These are phyloP conservation scores for Drosophila borborema DNA, from an alignment of 2,888 invertebrate genomes.

Conservation along the genomic window DNA sequence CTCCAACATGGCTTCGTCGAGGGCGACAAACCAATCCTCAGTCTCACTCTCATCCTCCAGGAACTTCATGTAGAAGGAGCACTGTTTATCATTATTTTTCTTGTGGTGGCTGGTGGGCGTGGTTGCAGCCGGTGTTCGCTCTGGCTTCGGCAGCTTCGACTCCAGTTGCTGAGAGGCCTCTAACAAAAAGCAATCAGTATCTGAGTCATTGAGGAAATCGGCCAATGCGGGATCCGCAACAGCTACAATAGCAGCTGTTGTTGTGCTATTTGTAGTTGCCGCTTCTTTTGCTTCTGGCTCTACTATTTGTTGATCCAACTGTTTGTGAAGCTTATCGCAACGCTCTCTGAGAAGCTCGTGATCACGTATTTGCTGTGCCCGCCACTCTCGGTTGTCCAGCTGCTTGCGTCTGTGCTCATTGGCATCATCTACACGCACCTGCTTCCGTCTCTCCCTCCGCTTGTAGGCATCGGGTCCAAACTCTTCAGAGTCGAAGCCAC, in stretches of 20 bases:
- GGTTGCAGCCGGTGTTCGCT: constrained; percentile 17
- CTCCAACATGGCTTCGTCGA: constrained; percentile 77
- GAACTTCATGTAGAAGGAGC: constrained; percentile 82
- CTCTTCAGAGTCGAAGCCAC: constrained; percentile 74
- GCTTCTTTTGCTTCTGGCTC: not conserved
- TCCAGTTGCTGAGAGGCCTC: constrained; percentile 82
- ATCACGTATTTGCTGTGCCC: constrained; percentile 72
- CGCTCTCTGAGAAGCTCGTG: constrained; percentile 78
- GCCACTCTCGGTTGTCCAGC: constrained; percentile 67
- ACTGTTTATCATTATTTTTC: constrained; percentile 63
- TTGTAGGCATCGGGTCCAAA: constrained; percentile 38
- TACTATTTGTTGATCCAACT: constrained; percentile 59
- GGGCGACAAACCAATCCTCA: constrained; percentile 81
- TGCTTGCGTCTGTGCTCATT: constrained; percentile 65
- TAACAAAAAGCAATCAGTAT: constrained; percentile 78
- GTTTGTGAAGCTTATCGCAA: constrained; percentile 75
- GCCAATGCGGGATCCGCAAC: constrained; percentile 47
- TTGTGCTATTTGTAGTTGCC: not conserved
- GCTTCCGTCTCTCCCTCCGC: constrained; percentile 50
- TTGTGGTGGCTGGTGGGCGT: constrained; percentile 63
- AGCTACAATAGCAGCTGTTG: not conserved
- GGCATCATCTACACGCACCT: constrained; percentile 46
- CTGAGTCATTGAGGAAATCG: constrained; percentile 82
- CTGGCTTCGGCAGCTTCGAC: constrained; percentile 46
- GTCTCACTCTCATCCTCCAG: constrained; percentile 80